Evolutionary conservation across 2,888 invertebrate species (phyloP).

Genomic region (Exocentrus adspersus): DNA sequence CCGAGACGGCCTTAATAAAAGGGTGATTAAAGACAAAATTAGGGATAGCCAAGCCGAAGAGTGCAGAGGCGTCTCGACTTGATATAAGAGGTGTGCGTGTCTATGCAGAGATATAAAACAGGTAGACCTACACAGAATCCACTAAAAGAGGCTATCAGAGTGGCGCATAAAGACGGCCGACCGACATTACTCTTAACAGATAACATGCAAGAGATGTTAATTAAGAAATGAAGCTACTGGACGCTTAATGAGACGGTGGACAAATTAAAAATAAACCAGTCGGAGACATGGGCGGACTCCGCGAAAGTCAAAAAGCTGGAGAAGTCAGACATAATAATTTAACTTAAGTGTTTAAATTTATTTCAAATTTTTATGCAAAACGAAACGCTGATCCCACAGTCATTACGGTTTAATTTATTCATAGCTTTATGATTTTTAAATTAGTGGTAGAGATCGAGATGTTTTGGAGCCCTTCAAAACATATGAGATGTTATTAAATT

Average conservation of each 20-base stretch:
- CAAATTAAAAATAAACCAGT: constrained; percentile 44
- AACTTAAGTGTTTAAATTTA: background rate
- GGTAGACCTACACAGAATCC: constrained; percentile 58
- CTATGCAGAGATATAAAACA: constrained; percentile 56
- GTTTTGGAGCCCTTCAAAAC: background rate
- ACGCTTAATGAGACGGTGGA: constrained; percentile 59
- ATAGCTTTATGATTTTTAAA: constrained; percentile 3
- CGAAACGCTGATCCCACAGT: background rate
- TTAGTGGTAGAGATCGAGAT: background rate
- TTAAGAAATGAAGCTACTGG: constrained; percentile 63
- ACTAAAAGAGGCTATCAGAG: constrained; percentile 58
- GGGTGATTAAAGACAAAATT: constrained; percentile 22
- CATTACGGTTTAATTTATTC: background rate
- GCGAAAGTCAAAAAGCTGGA: background rate
- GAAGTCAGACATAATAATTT: background rate
- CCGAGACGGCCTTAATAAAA: constrained; percentile 22
- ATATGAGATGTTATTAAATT: background rate
- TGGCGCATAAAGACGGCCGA: constrained; percentile 57
- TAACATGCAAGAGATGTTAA: constrained; percentile 63
- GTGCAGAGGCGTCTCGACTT: constrained; percentile 34
- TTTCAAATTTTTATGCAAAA: constrained; percentile 1
- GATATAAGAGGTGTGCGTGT: constrained; percentile 58
- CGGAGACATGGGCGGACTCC: constrained; percentile 20
- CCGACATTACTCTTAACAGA: constrained; percentile 58
- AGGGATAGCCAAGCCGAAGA: constrained; percentile 10